A percentile compares a stretch with the other conserved stretches of the same genome.
Conservation (phyloP, 2,888 invertebrate species). For the Drosophila prostipennis region DNA sequence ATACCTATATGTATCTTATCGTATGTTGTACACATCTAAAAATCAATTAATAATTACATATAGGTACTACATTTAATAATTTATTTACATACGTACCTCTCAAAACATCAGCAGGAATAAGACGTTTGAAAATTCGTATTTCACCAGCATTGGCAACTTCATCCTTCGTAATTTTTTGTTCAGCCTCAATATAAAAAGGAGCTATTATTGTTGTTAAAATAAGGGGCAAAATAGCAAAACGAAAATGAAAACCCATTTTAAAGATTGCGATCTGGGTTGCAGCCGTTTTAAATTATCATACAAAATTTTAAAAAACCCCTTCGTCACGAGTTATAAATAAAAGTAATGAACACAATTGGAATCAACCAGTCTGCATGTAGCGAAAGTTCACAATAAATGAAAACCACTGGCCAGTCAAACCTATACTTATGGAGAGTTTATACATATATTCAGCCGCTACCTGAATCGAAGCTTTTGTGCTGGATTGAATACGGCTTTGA, state of each 20-base stretch:
- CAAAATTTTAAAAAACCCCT: background rate
- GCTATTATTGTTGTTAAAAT: slow-evolving; percentile 21
- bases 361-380: slow-evolving; percentile 49
- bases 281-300: background rate
- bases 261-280: background rate
- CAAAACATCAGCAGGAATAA: slow-evolving; percentile 95
- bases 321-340: background rate
- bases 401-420: slow-evolving; percentile 59
- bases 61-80: background rate
- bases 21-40: no score
- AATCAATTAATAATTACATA: no score
- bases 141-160: slow-evolving; percentile 81
- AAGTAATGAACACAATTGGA: background rate
- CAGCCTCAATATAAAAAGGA: slow-evolving; percentile 14
- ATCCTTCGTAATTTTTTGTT: slow-evolving; percentile 21
- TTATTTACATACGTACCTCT: slow-evolving; percentile 87
- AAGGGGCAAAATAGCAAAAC: slow-evolving; percentile 28
- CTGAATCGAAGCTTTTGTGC: slow-evolving; percentile 42
- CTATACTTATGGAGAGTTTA: slow-evolving; percentile 79
- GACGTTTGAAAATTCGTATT: slow-evolving; percentile 90
- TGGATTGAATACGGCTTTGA: slow-evolving; percentile 16
- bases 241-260: slow-evolving; percentile 19
- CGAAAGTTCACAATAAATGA: slow-evolving; percentile 81
- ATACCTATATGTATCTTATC: background rate
- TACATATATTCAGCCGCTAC: slow-evolving; percentile 18